These are phyloP conservation scores for Clepsis dumicolana DNA, from an alignment of 2,888 invertebrate genomes.

Conservation along the genomic window DNA sequence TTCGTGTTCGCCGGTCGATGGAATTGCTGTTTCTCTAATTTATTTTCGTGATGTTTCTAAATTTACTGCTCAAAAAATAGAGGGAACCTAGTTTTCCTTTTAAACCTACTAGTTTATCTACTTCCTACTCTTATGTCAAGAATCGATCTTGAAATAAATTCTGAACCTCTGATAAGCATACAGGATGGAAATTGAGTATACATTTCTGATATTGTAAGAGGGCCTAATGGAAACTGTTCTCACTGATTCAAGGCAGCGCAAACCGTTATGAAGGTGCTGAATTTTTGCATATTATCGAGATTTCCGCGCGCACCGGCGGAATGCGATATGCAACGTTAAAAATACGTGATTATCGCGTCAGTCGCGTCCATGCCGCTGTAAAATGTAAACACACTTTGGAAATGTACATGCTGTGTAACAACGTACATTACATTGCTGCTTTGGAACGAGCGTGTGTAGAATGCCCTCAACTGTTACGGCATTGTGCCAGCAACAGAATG, in stretches of 20 bases:
- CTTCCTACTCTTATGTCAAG: no score
- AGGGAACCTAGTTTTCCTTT: not conserved
- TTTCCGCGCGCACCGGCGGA: constrained; percentile 58
- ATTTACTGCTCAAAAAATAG: constrained; percentile 11
- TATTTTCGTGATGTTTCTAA: constrained; percentile 21
- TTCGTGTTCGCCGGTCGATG: constrained; percentile 28
- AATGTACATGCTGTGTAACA: constrained; percentile 50
- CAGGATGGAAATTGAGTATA: not conserved
- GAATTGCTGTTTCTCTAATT: constrained; percentile 29
- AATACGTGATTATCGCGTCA: constrained; percentile 72
- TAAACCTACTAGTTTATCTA: no score
- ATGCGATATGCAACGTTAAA: constrained; percentile 73
- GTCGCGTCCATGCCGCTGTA: constrained; percentile 57
- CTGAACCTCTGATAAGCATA: not conserved
- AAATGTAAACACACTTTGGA: constrained; percentile 44
- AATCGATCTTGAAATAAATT: not conserved
- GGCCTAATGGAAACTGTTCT: not conserved
- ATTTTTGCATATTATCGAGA: constrained; percentile 55
- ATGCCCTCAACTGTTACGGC: constrained; percentile 58
- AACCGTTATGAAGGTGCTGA: constrained; percentile 38
- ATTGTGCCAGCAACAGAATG: constrained; percentile 63
- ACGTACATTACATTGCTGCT: constrained; percentile 62
- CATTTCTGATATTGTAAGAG: not conserved
- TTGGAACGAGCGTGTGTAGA: constrained; percentile 48
- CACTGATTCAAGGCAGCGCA: not conserved